Evolutionary conservation across 2,888 invertebrate genomes (phyloP).

Genomic region (Drosophila diplacantha): DNA sequence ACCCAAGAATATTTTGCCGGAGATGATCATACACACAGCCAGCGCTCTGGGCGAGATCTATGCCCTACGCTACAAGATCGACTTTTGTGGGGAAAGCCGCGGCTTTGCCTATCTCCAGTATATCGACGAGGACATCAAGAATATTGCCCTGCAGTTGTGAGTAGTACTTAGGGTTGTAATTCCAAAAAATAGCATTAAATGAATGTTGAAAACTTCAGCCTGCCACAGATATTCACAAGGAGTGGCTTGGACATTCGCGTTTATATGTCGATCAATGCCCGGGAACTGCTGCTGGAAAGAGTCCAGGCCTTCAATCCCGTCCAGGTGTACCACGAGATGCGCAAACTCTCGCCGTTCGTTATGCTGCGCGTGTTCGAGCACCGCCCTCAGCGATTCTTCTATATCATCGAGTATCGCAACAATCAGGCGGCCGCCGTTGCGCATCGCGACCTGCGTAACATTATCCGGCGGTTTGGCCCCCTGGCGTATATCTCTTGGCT

Average conservation of each 20-base stretch:
- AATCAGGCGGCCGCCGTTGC: slow-evolving; percentile 67
- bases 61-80: slow-evolving; percentile 68
- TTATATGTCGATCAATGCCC: slow-evolving; percentile 57
- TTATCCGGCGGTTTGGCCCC: slow-evolving; percentile 26
- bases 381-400: slow-evolving; percentile 40
- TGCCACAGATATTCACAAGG: slow-evolving; percentile 20
- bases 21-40: slow-evolving; percentile 57
- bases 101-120: slow-evolving; percentile 74
- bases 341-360: slow-evolving; percentile 42
- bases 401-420: slow-evolving; percentile 64
- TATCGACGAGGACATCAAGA: slow-evolving; percentile 43
- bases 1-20: slow-evolving; percentile 22
- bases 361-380: slow-evolving; percentile 53
- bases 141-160: slow-evolving; percentile 53
- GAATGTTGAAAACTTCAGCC: neutral
- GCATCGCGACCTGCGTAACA: slow-evolving; percentile 35
- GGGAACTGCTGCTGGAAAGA: slow-evolving; percentile 49
- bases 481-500: slow-evolving; percentile 33
- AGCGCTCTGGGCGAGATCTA: slow-evolving; percentile 65
- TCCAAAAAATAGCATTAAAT: neutral
- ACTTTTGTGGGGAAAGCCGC: slow-evolving; percentile 58
- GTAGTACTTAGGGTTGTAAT: slow-evolving; percentile 7
- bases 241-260: slow-evolving; percentile 43
- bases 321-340: slow-evolving; percentile 51
- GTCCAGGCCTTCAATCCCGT: slow-evolving; percentile 42